Evolutionary conservation across 2,113 vertebrate species (phyloP), one percentile per base, ranked within the genome.

Genomic region (Urocitellus parryii): DNA sequence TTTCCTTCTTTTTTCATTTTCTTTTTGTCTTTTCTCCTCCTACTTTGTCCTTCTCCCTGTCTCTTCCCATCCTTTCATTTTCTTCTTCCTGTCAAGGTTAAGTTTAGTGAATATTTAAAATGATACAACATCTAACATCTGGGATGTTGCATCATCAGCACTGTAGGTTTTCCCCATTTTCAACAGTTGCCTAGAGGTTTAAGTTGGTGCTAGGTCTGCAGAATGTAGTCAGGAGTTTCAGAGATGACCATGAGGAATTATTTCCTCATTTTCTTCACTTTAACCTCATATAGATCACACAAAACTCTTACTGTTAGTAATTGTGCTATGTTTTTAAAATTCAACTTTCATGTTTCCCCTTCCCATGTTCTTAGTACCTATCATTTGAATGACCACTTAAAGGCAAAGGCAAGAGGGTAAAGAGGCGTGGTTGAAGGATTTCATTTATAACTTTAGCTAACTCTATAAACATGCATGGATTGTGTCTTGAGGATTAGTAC

Each of bases 341-440:
- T n/a, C 16, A 67, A 0, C 91, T 88, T 96, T 32, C 45, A 76
- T 91, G 16, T 88, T 96, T 94, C 77, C 10, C 61, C 6, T 79
- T 61, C 22, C 37, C 34, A 29, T 73, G 18, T 87, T 90, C 9
- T 29, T 16, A 72, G 24, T 89, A 58, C 18, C 58, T 77, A 80
- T 70, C 63, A 68, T 97, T 95, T 90, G 70, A 88, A 94, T 63
- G 45, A 48, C 10, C 39, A 63, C 78, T 86, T 87, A 96, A 93
- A 94, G n/a, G n/a, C n/a, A n/a, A n/a, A n/a, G 37, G 12, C 78
- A 85, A 6, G 74, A 77, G 37, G 89, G 22, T 81, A 85, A 53
- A 91, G 20, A 53, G 77, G 91, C 6, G 24, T 51, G 12, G 32
- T 18, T 95, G 73, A 91, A 93, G 42, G 42, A 81, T 91, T 80